Evolutionary conservation across 2,888 invertebrate genomes (phyloP).

Genomic region (Caenorhabditis sp.): DNA sequence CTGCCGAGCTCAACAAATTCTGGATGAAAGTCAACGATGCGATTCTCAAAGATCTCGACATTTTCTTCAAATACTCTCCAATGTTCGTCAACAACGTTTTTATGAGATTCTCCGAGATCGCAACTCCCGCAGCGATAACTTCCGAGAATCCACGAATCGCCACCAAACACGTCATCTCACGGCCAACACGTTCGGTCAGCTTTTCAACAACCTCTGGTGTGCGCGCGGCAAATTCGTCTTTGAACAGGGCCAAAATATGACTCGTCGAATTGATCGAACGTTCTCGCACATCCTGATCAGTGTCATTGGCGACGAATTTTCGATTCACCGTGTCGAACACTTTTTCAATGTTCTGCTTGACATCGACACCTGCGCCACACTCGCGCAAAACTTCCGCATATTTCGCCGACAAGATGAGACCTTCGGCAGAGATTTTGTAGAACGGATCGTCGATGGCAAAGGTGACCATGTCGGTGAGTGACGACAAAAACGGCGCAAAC

Average conservation of each 20-base stretch:
- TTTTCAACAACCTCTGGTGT: conserved; percentile 85
- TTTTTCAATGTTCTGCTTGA: conserved; percentile 64
- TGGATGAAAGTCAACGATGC: conserved; percentile 1
- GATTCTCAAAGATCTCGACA: conserved; percentile 18
- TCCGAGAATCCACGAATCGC: conserved; percentile 87
- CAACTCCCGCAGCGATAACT: conserved; percentile 41
- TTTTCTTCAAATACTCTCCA: conserved; percentile 22
- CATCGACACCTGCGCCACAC: background rate
- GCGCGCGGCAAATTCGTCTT: conserved; percentile 78
- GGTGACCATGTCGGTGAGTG: conserved; percentile 78
- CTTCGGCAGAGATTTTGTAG: conserved; percentile 79
- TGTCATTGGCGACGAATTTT: conserved; percentile 89
- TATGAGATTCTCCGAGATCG: conserved; percentile 2
- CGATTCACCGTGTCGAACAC: conserved; percentile 84
- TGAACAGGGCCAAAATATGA: conserved; percentile 85
- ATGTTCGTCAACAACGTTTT: conserved; percentile 6
- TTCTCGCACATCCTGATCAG: conserved; percentile 99
- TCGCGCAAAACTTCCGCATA: conserved; percentile 22
- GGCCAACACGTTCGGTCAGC: conserved; percentile 90
- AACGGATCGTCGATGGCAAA: conserved; percentile 91
- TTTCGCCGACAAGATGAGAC: conserved; percentile 24
- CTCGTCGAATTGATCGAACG: conserved; percentile 93
- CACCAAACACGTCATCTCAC: conserved; percentile 94
- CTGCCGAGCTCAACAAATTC: background rate
- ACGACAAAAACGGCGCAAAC: conserved; percentile 78